Percentiles rank a stretch among this genome's conserved stretches.
Conservation (phyloP, 2,113 vertebrate species). For the Protomyctophum bolini region DNA sequence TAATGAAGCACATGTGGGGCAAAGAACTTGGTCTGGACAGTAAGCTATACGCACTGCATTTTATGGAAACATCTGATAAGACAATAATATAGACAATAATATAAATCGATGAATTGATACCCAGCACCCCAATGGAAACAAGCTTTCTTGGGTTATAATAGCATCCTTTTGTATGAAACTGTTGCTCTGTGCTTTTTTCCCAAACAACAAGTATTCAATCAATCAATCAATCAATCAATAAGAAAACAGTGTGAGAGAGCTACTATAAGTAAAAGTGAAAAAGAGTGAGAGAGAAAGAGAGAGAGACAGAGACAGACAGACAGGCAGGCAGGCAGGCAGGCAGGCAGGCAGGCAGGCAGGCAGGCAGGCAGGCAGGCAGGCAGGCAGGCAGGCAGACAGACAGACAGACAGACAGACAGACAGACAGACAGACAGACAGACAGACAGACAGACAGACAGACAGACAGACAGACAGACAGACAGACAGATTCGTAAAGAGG, state of each 20-base stretch:
- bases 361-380: not conserved
- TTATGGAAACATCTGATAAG: no score
- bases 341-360: no score
- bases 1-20: constrained; percentile 24
- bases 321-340: not conserved
- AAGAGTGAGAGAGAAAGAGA: not conserved
- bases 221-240: no score
- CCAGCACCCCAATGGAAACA: no score
- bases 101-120: no score
- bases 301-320: constrained; percentile 5
- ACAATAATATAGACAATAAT: no score
- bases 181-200: not conserved
- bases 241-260: constrained; percentile 13
- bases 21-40: constrained; percentile 31
- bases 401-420: not conserved
- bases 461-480: not conserved
- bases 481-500: constrained; percentile 49
- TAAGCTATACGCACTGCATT: not conserved
- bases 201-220: no score
- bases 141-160: no score
- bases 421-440: constrained; percentile 25
- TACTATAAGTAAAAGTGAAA: constrained; percentile 61
- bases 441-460: constrained; percentile 28
- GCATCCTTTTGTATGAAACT: not conserved
- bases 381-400: no score